Evolutionary conservation across 2,113 vertebrate genomes (phyloP), one percentile per base, ranked within the genome.

Genomic region (Himantopus leucocephalus): DNA sequence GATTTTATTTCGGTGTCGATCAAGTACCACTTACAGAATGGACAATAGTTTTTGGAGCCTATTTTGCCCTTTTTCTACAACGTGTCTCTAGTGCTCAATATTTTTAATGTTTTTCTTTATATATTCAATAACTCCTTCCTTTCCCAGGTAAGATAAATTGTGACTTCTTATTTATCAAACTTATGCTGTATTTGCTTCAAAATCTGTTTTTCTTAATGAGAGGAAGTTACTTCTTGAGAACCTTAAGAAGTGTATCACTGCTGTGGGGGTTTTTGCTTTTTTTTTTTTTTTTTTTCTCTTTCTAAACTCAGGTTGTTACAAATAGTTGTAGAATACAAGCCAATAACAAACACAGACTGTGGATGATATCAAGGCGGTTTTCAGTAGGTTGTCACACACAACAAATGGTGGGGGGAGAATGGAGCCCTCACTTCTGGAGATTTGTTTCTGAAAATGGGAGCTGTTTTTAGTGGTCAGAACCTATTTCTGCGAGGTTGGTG

Each of bases 131-230:
- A 88, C 21, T 86, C 20, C 32, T 78, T 87, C 29, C 24, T 91
- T 77, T 94, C 43, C 56, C 91, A 95, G 95, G 94, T 96, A 92
- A 96, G 91, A 68, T 59, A 58, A 87, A 53, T 39, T 59, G 35
- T 84, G 24, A 16, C n/a, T 92, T 73, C 30, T 68, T 71, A 34
- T 72, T 96, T 85, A 47, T 60, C 58, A 20, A 50, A 78, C 2
- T 30, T 90, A 21, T 17, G 5, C 30, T 73, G 15, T 92, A 58
- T 70, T 84, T 84, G 8, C 70, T 79, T 87, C 56, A 75, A 91
- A 89, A 87, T 27, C 2, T 39, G 7, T 23, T 84, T 67, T 81
- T 81, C 32, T 62, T 79, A 58, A 56, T 15, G 45, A 78, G 41
- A 76, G 43, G 5, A 21, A 63, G 16, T 43, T 71, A 52, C 6